Evolutionary conservation across 2,888 invertebrate species (phyloP).

Genomic region (Boloria selene): DNA sequence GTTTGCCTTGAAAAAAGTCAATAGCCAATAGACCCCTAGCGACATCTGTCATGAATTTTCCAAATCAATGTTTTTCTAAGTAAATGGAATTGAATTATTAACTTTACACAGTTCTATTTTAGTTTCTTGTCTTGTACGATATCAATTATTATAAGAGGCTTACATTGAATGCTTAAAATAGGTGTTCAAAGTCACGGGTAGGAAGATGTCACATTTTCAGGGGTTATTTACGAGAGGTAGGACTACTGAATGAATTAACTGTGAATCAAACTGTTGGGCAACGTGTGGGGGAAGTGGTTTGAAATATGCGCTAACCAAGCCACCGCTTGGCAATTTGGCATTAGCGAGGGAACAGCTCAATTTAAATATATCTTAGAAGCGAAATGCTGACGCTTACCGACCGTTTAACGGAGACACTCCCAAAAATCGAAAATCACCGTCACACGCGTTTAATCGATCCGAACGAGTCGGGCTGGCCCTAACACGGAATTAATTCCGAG

Average conservation of each 20-base stretch:
- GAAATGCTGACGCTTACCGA: constrained; percentile 63
- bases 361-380: constrained; percentile 67
- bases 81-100: constrained; percentile 23
- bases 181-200: constrained; percentile 26
- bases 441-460: constrained; percentile 46
- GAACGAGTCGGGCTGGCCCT: constrained; percentile 38
- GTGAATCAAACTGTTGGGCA: constrained; percentile 19
- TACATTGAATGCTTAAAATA: constrained; percentile 22
- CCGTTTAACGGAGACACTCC: constrained; percentile 57
- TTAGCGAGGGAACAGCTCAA: constrained; percentile 51
- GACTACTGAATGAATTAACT: constrained; percentile 33
- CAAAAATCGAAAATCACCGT: constrained; percentile 42
- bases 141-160: background rate
- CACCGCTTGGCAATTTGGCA: constrained; percentile 23
- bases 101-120: background rate
- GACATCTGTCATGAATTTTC: constrained; percentile 55
- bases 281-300: constrained; percentile 18
- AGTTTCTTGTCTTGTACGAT: background rate
- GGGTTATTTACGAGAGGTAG: constrained; percentile 29
- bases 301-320: constrained; percentile 28
- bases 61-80: constrained; percentile 39
- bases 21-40: constrained; percentile 50
- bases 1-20: constrained; percentile 48
- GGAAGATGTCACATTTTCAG: constrained; percentile 22
- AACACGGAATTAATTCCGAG: constrained; percentile 56